Base-by-base conservation (phyloP, 2,888 invertebrate genomes). In the Acheta domesticus region DNA sequence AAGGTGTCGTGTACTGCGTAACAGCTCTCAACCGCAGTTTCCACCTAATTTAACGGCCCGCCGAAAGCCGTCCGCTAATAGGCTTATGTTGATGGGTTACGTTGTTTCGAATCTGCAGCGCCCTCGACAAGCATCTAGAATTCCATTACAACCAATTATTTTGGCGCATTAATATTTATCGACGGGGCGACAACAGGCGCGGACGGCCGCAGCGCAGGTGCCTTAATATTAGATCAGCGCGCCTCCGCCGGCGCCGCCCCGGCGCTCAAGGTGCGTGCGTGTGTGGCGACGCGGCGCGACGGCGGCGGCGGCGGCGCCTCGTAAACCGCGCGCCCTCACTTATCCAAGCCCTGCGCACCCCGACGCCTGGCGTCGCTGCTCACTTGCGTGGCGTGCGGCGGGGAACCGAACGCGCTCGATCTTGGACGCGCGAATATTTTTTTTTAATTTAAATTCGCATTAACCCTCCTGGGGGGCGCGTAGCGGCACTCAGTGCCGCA, bases 1-100 rank as follows among this genome's bases (percentile, higher is more conserved):
- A 19, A 62, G 5, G 16, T 3, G 16, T 14, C n/a, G 12, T n/a
- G 62, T n/a, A 11, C 2, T 2, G 62, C 62, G n/a, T 19, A 14
- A 14, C 62, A 19, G 62, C n/a, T 12, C 62, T n/a, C n/a, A 19
- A 62, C n/a, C 62, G 62, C 62, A n/a, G 62, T 62, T 62, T 4
- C 62, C 12, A 14, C 62, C 62, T 62, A 62, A 62, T 62, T 62
- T 62, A 62, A 62, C 62, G 62, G 62, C 62, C 16, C 14, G n/a
- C 62, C 62, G n/a, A 62, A 62, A 14, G 62, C 36, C 62, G 62
- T 19, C 62, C 62, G 62, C 62, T 62, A 62, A 62, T 62, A 62
- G 62, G 62, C 62, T 62, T 62, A 62, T 62, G 62, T 62, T 62
- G 62, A 62, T 62, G 62, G 62, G n/a, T 62, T n/a, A 62, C n/a